Evolutionary conservation across 23 tunicate genomes (phyloP), one percentile per base, ranked within the genome.

Genomic region (Aplidium turbinatum): DNA sequence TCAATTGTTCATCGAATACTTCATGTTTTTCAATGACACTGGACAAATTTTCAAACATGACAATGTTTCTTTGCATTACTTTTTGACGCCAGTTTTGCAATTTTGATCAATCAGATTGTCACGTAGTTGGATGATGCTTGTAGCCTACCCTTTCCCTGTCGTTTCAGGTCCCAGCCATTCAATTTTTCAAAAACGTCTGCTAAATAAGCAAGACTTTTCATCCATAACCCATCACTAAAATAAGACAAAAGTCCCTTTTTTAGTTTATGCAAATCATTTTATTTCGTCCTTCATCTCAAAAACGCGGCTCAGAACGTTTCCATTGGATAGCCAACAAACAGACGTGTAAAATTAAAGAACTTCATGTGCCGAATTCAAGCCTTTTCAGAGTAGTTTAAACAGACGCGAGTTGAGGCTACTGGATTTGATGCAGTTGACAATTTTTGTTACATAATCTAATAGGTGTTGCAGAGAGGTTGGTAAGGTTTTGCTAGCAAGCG

Each of bases 281-380:
- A 61, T 0, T 20, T 0, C 51, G 1, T 0, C 1, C 34, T 36
- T 22, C 26, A 75, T 38, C 48, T 75, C 80, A 75, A 18, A 1
- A 22, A 75, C 60, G 53, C 73, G 80, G 3, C 35, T 77, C 22
- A 77, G 3, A 63, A 77, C 78, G 45, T 77, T 77, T 0, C 58
- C 75, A 66, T 66, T 77, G 58, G 82, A 77, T 0, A 77, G 62
- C 84, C 84, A 79, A 0, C 78, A 78, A 16, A 69, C 84, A 51
- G 79, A 2, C 0, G 84, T 79, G 1, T 69, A 46, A 47, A 79
- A 79, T 0, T 47, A 0, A 18, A 75, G 28, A 0, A 1, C 40
- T 0, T 77, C 58, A 40, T 77, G 82, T 0, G 0, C 21, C 0
- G 77, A 36, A 26, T 77, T 3, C 61, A 75, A 57, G 4, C 66